Base-by-base conservation (phyloP, 2,113 vertebrate species). In the Peromyscus leucopus region DNA sequence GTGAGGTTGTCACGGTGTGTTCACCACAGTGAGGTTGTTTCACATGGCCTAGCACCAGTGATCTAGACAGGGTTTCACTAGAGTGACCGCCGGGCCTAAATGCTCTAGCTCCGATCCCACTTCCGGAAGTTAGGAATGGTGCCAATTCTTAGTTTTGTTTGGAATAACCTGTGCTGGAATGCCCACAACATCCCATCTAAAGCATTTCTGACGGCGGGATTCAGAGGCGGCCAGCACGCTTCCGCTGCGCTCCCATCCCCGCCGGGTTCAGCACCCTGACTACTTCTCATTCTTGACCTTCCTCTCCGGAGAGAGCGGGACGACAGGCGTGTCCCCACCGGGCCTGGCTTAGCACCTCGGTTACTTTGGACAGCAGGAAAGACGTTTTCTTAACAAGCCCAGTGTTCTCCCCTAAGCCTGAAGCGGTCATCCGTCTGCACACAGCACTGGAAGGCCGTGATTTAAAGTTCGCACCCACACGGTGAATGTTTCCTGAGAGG, bases 321-420 rank as follows among this genome's bases (percentile, higher is more conserved):
- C 21, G 28, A 67, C 28, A 67, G 83, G 28, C 46, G 28, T 33
- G 39, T 33, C 2, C 33, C 28, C 4, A 31, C 82, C 7, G 10
- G 3, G 61, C 28, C 21, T 86, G 61, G 8, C 31, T 65, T 86
- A 65, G 28, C 65, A 80, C 39, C 57, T 63, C 15, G 15, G 57
- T 92, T 91, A 57, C 92, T 93, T 93, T 92, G 94, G 90, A 55
- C 92, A 93, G 85, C 24, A 90, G 46, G 42, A 78, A 95, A 83
- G 82, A 61, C 0, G 72, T 79, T 28, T 93, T 36, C 51, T 42
- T 96, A 90, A 63, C 46, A 89, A 96, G 10, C 75, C 31, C 13
- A 65, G 28, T 74, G 61, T 92, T 55, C 80, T 80, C 16, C 94
- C 97, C 89, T 31, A 57, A 87, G 97, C 91, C 90, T 94, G 90